Percentiles rank a stretch among this genome's conserved stretches.
Evolutionary conservation across 1,140 invertebrate species (phyloP).

Genomic region (Hycleus phaleratus): DNA sequence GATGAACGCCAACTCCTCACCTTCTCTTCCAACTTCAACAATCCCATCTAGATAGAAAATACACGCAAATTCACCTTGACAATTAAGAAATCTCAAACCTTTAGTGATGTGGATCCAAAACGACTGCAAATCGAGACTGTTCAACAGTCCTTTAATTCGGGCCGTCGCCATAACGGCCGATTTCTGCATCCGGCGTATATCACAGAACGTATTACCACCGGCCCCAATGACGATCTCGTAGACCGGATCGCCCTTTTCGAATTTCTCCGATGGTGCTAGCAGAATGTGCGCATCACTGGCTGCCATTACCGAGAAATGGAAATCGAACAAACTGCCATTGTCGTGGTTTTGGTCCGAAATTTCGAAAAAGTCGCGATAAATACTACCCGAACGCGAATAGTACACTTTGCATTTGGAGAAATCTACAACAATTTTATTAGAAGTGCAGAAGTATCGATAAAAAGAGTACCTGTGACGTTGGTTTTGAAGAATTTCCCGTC

Average conservation of each 20-base stretch:
- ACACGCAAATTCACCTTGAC: not conserved
- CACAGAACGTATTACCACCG: conserved; percentile 50
- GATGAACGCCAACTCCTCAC: conserved; percentile 45
- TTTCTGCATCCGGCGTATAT: conserved; percentile 48
- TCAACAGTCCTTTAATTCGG: conserved; percentile 45
- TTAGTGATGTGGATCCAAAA: conserved; percentile 50
- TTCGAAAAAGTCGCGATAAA: conserved; percentile 44
- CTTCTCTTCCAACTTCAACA: conserved; percentile 49
- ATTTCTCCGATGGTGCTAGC: conserved; percentile 41
- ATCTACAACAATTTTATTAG: conserved; percentile 19
- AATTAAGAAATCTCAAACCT: conserved; percentile 35
- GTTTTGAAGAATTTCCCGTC: conserved; percentile 11
- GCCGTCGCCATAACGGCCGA: conserved; percentile 43
- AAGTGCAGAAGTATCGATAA: not conserved
- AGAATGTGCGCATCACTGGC: conserved; percentile 53
- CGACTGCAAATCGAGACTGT: conserved; percentile 43
- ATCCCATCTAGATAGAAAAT: conserved; percentile 41
- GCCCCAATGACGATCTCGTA: conserved; percentile 59
- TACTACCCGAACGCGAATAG: conserved; percentile 42
- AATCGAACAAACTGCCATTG: conserved; percentile 42
- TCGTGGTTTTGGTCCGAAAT: conserved; percentile 23
- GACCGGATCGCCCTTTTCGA: conserved; percentile 42
- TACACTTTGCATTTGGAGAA: conserved; percentile 43
- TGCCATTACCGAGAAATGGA: conserved; percentile 51
- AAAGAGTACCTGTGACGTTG: conserved; percentile 17